Evolutionary conservation across 2,113 vertebrate species (phyloP).

Genomic region (Tenrec ecaudatus): DNA sequence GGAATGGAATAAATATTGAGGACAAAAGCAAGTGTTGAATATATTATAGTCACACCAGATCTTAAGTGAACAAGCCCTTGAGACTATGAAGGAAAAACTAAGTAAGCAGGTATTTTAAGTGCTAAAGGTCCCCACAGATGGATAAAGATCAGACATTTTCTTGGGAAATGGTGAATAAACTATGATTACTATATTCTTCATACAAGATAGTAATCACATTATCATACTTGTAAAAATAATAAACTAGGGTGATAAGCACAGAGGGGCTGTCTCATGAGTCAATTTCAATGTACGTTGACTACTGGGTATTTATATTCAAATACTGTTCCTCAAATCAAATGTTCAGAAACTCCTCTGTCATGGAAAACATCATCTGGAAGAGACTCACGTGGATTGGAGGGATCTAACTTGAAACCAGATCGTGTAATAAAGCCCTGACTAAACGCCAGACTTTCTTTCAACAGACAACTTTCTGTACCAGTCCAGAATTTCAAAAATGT

Average conservation of each 20-base stretch:
- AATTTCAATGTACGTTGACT: neutral
- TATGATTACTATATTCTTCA: slow-evolving; percentile 46
- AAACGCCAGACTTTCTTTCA: neutral
- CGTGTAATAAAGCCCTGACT: neutral
- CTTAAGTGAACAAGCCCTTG: slow-evolving; percentile 29
- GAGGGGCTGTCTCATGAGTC: neutral
- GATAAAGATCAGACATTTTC: slow-evolving; percentile 62
- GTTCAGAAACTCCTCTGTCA: neutral
- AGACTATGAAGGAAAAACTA: slow-evolving; percentile 60
- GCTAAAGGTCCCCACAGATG: neutral
- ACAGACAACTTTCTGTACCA: neutral
- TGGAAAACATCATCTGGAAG: slow-evolving; percentile 3
- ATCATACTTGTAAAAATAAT: neutral
- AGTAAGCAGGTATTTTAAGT: slow-evolving; percentile 61
- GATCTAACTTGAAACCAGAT: neutral
- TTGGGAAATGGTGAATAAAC: slow-evolving; percentile 57
- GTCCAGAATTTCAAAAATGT: neutral
- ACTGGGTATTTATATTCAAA: slow-evolving; percentile 24
- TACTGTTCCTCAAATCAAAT: neutral
- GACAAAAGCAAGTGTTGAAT: slow-evolving; percentile 63
- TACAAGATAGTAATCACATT: slow-evolving; percentile 49
- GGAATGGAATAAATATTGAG: slow-evolving; percentile 62
- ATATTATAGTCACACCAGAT: slow-evolving; percentile 53
- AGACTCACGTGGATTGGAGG: neutral
- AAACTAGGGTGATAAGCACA: neutral